Evolutionary conservation across 2,797 vertebrate species (phyloP).

Genomic region (Siniperca scherzeri): DNA sequence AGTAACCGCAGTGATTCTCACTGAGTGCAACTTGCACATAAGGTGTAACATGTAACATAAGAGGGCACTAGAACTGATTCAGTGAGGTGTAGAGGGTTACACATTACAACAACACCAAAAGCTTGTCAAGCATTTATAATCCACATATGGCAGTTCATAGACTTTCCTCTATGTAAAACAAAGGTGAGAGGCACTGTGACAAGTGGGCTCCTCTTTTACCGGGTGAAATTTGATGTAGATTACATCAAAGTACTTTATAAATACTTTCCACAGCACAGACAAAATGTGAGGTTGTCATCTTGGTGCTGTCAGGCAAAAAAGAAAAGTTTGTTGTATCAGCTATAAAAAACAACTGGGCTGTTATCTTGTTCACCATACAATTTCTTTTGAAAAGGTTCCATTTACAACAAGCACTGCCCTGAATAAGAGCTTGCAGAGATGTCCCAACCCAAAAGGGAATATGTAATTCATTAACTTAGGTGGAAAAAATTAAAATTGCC

Average conservation of each 20-base stretch:
- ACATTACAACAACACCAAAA: slow-evolving; percentile 11
- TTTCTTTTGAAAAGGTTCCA: neutral
- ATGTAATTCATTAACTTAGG: slow-evolving; percentile 39
- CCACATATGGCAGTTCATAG: slow-evolving; percentile 17
- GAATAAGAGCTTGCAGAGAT: slow-evolving; percentile 5
- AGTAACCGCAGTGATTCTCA: slow-evolving; percentile 20
- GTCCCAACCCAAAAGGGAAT: slow-evolving; percentile 2
- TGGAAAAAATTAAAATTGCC: neutral
- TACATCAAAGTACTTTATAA: neutral
- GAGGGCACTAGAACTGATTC: slow-evolving; percentile 31
- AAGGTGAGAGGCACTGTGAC: neutral
- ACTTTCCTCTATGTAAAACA: slow-evolving; percentile 1
- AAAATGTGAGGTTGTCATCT: neutral
- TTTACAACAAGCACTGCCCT: neutral
- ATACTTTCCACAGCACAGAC: slow-evolving; percentile 5
- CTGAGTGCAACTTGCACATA: neutral
- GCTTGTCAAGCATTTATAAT: slow-evolving; percentile 18
- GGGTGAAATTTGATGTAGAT: neutral
- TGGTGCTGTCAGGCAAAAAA: neutral
- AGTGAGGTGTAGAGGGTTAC: slow-evolving; percentile 23
- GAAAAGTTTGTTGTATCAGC: neutral
- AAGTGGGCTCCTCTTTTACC: neutral
- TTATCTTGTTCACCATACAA: neutral
- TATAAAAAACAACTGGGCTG: neutral
- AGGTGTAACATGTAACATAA: slow-evolving; percentile 32